Conservation (phyloP, 2,113 vertebrate genomes). For the Nycticebus coucang region DNA sequence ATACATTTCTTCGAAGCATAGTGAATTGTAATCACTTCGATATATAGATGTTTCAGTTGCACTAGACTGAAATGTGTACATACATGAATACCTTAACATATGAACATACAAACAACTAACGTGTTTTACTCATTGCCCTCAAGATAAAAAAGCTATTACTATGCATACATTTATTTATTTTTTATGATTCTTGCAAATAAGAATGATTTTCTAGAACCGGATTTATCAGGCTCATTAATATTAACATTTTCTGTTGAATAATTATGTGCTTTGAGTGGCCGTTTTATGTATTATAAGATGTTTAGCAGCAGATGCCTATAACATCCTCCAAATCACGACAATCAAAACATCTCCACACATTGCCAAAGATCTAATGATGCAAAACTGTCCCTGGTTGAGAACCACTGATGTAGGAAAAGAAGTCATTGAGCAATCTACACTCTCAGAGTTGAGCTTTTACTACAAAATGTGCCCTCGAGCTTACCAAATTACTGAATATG, state of each 20-base stretch:
- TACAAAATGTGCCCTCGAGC: background rate
- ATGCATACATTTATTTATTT: background rate
- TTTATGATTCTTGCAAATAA: background rate
- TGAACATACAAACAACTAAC: background rate
- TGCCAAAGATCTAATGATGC: background rate
- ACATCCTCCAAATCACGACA: background rate
- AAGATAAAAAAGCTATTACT: background rate
- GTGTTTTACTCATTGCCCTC: background rate
- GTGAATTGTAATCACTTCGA: background rate
- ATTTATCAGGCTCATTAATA: background rate
- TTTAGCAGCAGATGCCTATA: background rate
- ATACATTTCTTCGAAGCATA: slow-evolving; percentile 9
- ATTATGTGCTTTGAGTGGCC: background rate
- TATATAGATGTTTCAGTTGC: background rate
- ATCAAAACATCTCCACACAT: background rate
- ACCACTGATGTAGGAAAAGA: background rate
- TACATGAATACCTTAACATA: background rate
- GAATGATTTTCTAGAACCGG: background rate
- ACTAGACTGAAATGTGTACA: background rate
- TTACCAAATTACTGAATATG: background rate
- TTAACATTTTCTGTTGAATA: background rate
- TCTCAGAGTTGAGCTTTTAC: background rate
- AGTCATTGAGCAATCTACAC: background rate
- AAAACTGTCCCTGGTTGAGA: background rate
- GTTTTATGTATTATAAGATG: background rate